These are phyloP conservation scores for Bettongia penicillata DNA, from an alignment of 2,113 vertebrate species.

Conservation along the genomic window DNA sequence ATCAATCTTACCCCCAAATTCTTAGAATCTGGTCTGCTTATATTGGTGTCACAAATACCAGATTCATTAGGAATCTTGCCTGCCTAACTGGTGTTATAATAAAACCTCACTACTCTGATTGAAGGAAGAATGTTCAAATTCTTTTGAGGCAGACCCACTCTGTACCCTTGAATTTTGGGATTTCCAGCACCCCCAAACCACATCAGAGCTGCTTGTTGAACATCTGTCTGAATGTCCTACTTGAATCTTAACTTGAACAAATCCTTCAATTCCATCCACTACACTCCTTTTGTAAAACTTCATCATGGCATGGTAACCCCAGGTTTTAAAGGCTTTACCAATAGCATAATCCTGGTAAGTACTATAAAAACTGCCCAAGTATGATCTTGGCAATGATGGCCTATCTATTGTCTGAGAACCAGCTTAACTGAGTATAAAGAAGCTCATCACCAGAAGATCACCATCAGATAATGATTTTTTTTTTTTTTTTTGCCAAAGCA, in stretches of 20 bases:
- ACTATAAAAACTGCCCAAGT: neutral
- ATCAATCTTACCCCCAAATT: no score
- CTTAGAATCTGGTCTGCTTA: no score
- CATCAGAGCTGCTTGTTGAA: neutral
- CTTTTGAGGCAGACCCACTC: no score
- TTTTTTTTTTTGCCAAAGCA: no score
- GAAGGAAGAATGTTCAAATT: no score
- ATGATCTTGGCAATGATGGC: neutral
- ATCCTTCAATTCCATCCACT: neutral
- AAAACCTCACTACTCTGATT: no score
- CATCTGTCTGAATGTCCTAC: neutral
- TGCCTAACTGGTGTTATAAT: no score
- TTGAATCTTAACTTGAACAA: neutral
- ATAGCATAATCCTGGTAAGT: neutral
- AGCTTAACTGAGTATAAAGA: neutral
- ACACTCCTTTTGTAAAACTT: neutral
- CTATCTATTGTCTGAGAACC: neutral
- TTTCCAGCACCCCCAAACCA: no score
- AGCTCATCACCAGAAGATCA: neutral
- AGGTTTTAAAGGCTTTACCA: neutral
- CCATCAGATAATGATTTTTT: no score
- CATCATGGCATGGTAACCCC: neutral
- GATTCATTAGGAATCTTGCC: no score
- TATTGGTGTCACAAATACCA: no score
- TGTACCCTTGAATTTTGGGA: no score